Base-by-base conservation (phyloP, 1,140 invertebrate species). In the Paraescarpia echinospica region DNA sequence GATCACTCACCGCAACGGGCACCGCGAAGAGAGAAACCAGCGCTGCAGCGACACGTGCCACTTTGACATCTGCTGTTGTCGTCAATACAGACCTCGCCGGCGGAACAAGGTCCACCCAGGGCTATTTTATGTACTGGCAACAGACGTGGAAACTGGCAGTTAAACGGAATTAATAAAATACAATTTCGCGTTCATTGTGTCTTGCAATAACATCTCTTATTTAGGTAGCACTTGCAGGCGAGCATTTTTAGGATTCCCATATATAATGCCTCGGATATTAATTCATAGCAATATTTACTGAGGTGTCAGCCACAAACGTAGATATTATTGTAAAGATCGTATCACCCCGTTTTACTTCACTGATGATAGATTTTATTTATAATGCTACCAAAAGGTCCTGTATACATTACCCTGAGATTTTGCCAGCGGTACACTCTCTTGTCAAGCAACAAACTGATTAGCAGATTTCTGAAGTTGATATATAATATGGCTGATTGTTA, bases 11-110 rank as follows among this genome's bases (percentile, higher is more conserved):
- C 91, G 41, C 91, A 91, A 33, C 48, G 34, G 91, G 18, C n/a
- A 31, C 48, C 48, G 33, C 34, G 34, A 2, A 6, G 33, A 91
- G 34, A 35, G 48, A 48, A 48, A 12, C 91, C 91, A 12, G 91
- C 34, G 6, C 8, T 91, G 9, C 91, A 91, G 33, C 34, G 33
- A 51, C 91, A 91, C 2, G 41, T 14, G 35, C 91, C 91, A 31
- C n/a, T 14, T 22, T 91, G 34, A n/a, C 91, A 91, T 48, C 14
- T 48, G 4, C 35, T 91, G 91, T 59, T 59, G 34, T 59, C 4
- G 41, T 59, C 91, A 12, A 59, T 48, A 34, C 91, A 91, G 8
- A 34, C n/a, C n/a, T 91, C 91, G 33, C 35, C 91, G n/a, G 91
- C 12, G 18, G 91, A 91, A 91, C 91, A 91, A 1, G 91, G 91